Evolutionary conservation across 64 coral and sea anemone species (phyloP), one percentile per base, ranked within the genome.

Genomic region (Anthopleura sola): DNA sequence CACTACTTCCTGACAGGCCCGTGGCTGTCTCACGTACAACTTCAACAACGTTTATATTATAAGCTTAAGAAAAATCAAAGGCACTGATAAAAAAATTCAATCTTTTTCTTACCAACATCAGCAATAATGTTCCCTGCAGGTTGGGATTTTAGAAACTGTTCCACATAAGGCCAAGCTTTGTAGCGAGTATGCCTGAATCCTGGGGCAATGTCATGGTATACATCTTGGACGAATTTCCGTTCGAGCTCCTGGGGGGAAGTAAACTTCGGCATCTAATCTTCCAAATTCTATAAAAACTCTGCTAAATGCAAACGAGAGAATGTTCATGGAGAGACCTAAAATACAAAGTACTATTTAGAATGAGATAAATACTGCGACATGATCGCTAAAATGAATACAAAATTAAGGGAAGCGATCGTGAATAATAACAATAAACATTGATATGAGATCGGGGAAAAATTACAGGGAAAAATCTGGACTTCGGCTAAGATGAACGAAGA

Each of bases 101-200:
- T 62, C n/a, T 62, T 12, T 71, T 36, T 4, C 2, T 32, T 74
- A 97, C 94, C 94, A 14, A 97, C 80, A 92, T 97, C 94, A 84
- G 87, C 94, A 24, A 97, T 93, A 51, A 97, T 64, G 37, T 90
- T 97, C 15, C 90, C 90, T 31, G 78, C 46, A 81, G 90, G 87
- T 26, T 91, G 85, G 20, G 90, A 78, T 29, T 82, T 47, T 2
- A 97, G 55, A 80, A 97, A 97, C 51, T 97, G 76, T 75, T 92
- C 87, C 3, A 97, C 94, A 28, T 82, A 88, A 21, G 94, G 94
- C 94, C 94, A 97, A 17, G 94, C 84, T 87, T 97, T 97, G 38
- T 90, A 92, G 7, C 83, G 68, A 20, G 87, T 87, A 36, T 86
- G 75, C 28, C 71, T 53, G 36, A 97, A 97, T 55, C 90, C 78